Percentiles rank a stretch among this genome's conserved stretches.
phyloP scores from a whole-genome alignment of 2,113 vertebrate genomes.

The Pomatostomus ruficeps region DNA sequence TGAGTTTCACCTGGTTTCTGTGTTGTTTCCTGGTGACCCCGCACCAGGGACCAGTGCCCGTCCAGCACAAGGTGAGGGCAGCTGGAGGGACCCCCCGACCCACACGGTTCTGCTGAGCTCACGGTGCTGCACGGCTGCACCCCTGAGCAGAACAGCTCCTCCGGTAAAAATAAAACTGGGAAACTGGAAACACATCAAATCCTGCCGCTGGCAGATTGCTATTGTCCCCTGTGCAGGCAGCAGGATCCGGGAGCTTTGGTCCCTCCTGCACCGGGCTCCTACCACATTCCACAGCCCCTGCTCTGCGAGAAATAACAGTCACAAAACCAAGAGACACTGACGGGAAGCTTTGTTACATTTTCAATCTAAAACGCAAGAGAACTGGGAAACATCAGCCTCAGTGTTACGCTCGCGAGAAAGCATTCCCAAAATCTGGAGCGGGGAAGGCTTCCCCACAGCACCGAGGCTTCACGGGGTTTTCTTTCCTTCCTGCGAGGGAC shows the following conservation, averaged over 20 bases:
- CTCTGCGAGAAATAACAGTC: neutral
- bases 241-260: neutral
- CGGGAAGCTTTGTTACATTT: neutral
- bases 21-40: neutral
- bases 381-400: neutral
- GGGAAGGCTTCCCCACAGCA: neutral
- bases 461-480: neutral
- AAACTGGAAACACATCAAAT: neutral
- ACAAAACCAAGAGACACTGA: neutral
- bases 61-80: neutral
- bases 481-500: neutral
- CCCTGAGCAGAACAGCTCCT: fast-evolving
- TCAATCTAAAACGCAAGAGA: neutral
- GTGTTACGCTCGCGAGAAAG: neutral
- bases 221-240: fast-evolving
- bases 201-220: neutral
- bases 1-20: neutral
- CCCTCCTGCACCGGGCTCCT: neutral
- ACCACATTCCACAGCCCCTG: neutral
- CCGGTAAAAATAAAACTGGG: neutral
- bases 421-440: neutral
- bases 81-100: neutral
- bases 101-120: neutral
- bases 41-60: neutral
- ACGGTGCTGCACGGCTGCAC: neutral